Evolutionary conservation across 1,140 invertebrate species (phyloP).

Genomic region (Drosophila lini): DNA sequence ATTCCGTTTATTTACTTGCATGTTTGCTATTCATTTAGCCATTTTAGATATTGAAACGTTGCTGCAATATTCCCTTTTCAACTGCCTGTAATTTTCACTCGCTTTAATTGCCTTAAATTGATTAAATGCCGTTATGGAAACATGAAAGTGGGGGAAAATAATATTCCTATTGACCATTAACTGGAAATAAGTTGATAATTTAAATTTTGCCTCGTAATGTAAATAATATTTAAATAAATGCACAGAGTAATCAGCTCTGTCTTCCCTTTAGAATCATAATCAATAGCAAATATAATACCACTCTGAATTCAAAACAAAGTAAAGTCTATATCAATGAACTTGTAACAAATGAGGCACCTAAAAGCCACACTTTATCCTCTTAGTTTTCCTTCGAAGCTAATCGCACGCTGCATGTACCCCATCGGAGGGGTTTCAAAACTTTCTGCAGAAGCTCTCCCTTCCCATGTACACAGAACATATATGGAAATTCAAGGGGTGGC

Average conservation of each 20-base stretch:
- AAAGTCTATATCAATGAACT: not conserved
- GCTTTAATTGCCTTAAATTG: not conserved
- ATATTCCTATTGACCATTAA: not conserved
- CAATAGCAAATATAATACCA: not conserved
- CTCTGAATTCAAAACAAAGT: not conserved
- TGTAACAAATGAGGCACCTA: constrained; percentile 6
- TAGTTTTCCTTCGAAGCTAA: constrained; percentile 1
- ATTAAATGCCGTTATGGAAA: not conserved
- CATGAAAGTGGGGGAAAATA: not conserved
- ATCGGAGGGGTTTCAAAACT: constrained; percentile 7
- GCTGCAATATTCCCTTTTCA: not conserved
- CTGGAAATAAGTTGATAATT: not conserved
- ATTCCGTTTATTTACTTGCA: not conserved
- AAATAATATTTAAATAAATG: not conserved
- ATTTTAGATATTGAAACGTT: not conserved
- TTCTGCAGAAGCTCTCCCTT: not conserved
- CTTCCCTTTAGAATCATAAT: not conserved
- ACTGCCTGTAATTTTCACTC: not conserved
- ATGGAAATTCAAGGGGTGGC: constrained; percentile 18
- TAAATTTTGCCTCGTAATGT: too few relatives aligned
- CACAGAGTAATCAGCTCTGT: not conserved
- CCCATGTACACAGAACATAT: not conserved
- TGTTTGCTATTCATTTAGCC: constrained; percentile 10
- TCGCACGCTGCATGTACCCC: constrained; percentile 9
- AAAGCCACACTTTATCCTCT: constrained; percentile 5